Evolutionary conservation across 2,888 invertebrate genomes (phyloP), one percentile per base, ranked within the genome.

Genomic region (Andrena hattorfiana): DNA sequence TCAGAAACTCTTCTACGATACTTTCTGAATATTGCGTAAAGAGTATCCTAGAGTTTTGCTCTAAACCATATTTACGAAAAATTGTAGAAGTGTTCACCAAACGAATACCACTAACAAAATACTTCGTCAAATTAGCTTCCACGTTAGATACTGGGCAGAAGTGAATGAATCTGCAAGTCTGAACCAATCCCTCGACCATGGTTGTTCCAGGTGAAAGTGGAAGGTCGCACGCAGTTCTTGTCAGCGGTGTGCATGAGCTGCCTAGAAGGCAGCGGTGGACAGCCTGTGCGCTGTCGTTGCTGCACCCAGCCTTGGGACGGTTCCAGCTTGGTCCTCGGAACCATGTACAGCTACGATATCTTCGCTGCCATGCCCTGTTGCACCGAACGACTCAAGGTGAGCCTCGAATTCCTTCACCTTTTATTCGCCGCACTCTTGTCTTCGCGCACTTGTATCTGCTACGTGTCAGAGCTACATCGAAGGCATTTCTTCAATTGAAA

Each of bases 321-420:
- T 32, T 97, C 98, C 30, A 97, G 98, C 70, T 96, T 99, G 84
- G 98, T 99, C 77, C 96, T 99, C 78, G 99, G 99, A 87, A 99
- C 99, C 86, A 99, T 99, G 98, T 99, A 99, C 95, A 98, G 98
- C 81, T 99, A 99, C 93, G 99, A 99, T 94, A 98, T 99, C 90
- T 99, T 99, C 94, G 99, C 99, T 93, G 98, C 99, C 83, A 98
- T 97, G 95, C 98, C 99, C 23, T 99, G 99, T 94, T 99, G 99
- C 95, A 96, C 97, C 92, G 98, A 98, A 93, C 96, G 99, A 90
- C 96, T 99, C 90, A 98, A 97, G 96, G 98, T 98, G 93, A 81
- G 78, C 63, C n/a, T 30, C 48, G 32, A 68, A 64, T 69, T 75
- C 64, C 71, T 48, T 62, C 51, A 26, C 3, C 7, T 8, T 30